Base-by-base conservation (phyloP, 2,113 vertebrate species). In the Pangasianodon gigas region DNA sequence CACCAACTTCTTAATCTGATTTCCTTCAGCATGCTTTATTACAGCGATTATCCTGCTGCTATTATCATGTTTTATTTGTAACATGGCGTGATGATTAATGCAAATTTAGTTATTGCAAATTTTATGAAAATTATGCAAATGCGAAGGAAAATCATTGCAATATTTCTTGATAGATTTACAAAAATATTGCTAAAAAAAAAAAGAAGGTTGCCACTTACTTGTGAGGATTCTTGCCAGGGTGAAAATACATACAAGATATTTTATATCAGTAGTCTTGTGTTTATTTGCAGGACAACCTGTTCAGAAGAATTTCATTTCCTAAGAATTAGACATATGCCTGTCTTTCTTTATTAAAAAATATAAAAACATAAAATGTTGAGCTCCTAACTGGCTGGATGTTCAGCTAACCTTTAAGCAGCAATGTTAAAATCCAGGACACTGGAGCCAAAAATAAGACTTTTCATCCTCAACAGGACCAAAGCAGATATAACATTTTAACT, bases 71-170 rank as follows among this genome's bases (percentile, higher is more conserved):
- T 82, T 32, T 54, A 32, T 82, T 4, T 82, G 16, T 32, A n/a
- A 82, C 51, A 16, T 54, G 26, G 29, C 79, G 32, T 54, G 48
- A 32, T 32, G 79, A 82, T 80, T 51, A 16, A 80, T 80, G 77
- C 14, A 82, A 54, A 54, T 80, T 32, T 9, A n/a, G 11, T 29
- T 51, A 80, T n/a, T 77, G 41, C 74, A 77, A 46, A 77, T 24
- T 80, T 48, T 81, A 82, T 82, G 48, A 32, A 82, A 82, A 82
- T 82, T 56, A 82, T 82, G 79, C 79, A 82, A 82, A 82, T 32
- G 0, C 18, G 3, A 37, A n/a, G 79, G 48, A 32, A 54, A 37
- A 51, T 29, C 13, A 6, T 24, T 44, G 41, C 19, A 5, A 5
- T 52, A 52, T 26, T 51, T 16, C 77, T 51, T n/a, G 13, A n/a